A percentile compares a stretch with the other conserved stretches of the same genome.
Evolutionary conservation across 2,113 vertebrate genomes (phyloP).

Genomic region (Gymnarchus niloticus): DNA sequence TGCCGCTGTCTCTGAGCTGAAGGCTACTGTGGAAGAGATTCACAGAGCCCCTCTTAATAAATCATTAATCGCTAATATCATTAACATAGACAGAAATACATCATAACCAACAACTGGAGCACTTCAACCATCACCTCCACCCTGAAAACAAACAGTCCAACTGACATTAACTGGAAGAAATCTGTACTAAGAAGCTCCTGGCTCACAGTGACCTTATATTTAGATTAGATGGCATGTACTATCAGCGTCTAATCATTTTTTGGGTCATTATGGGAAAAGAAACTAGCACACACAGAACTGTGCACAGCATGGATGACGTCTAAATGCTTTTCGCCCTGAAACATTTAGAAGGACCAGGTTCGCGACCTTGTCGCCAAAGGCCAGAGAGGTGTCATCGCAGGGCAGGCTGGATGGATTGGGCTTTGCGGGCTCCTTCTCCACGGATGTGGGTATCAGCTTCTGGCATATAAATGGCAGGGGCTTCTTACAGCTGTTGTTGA

Average conservation of each 20-base stretch:
- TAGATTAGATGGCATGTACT: neutral
- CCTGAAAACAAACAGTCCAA: too few relatives aligned
- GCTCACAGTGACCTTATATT: neutral
- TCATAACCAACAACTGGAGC: neutral
- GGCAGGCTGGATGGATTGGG: constrained; percentile 50
- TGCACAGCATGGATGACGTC: neutral
- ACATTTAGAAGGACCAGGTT: too few relatives aligned
- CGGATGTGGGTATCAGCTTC: constrained; percentile 71
- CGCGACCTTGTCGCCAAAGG: constrained; percentile 83
- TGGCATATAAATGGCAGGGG: constrained; percentile 81
- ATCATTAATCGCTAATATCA: too few relatives aligned
- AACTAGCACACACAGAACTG: too few relatives aligned
- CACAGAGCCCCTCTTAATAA: too few relatives aligned
- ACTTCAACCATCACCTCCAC: too few relatives aligned
- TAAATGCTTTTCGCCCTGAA: neutral
- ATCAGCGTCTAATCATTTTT: neutral
- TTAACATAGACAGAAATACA: neutral
- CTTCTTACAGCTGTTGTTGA: constrained; percentile 34
- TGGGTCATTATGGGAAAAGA: too few relatives aligned
- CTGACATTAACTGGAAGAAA: neutral
- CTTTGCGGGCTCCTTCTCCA: constrained; percentile 68
- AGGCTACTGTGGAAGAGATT: too few relatives aligned
- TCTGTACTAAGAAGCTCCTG: neutral
- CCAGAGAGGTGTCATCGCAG: constrained; percentile 57
- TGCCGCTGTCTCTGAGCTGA: too few relatives aligned